Base-by-base conservation (phyloP, 2,113 vertebrate species). In the Callaeas wilsoni region DNA sequence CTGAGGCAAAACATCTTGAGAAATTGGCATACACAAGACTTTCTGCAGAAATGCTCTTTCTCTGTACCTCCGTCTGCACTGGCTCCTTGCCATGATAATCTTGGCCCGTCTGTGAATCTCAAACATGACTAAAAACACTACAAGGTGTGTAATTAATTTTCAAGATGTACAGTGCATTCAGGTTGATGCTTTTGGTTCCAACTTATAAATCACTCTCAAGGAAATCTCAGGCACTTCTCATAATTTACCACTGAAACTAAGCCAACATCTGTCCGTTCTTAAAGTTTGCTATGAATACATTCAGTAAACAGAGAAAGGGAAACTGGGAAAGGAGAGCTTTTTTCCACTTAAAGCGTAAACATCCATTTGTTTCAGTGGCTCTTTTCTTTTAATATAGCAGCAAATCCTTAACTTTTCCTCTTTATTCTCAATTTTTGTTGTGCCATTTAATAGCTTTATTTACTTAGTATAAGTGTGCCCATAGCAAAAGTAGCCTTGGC, bases 81-180 rank as follows among this genome's bases (percentile, higher is more conserved):
- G 87, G 93, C 90, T 87, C 10, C 41, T 57, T 0, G 62, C 96
- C 95, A 93, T 60, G 55, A 14, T 82, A 65, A 70, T 84, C 78
- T 74, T 95, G 93, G 87, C 73, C 3, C 1, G 1, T 35, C 32
- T 1, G 0, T 41, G 80, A 46, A 29, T 87, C 70, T 85, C 65
- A 73, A 91, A 60, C 73, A 69, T 71, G 78, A 60, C 44, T 81
- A 82, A 84, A 37, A 93, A 77, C 86, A 69, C 65, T 70, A 59
- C 47, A 95, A 95, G 89, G 92, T 93, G 87, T 91, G 90, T 82
- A 93, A 91, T 91, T 96, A 96, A 91, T 96, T 97, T 93, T 97
- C 84, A 92, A 65, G 63, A 85, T 65, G 52, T 74, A 68, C 62
- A n/a, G n/a, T 71, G 63, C 9, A 12, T 82, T 94, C 79, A 89